Conservation (phyloP, 2,888 invertebrate species). For the Machimus rusticus region DNA sequence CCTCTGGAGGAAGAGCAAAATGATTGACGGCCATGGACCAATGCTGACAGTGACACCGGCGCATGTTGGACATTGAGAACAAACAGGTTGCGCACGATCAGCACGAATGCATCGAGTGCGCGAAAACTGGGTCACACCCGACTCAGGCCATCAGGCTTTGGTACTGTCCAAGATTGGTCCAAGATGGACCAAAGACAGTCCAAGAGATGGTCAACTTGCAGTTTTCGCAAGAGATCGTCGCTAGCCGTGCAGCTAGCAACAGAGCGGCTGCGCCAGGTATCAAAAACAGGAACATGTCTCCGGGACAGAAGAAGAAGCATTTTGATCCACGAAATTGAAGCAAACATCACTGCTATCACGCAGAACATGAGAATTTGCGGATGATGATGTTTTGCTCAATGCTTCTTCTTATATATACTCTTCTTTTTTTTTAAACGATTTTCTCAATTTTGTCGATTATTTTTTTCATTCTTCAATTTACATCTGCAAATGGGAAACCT, state of each 20-base stretch:
- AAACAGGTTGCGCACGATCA: neutral
- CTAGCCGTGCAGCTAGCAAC: neutral
- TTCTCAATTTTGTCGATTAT: neutral
- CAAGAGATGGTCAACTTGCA: neutral
- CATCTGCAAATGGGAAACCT: constrained; percentile 2
- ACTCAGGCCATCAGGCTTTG: neutral
- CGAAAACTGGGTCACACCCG: neutral
- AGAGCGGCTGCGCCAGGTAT: neutral
- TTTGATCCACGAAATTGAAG: neutral
- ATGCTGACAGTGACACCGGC: neutral
- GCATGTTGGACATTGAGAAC: neutral
- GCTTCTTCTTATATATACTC: neutral
- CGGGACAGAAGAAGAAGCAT: neutral
- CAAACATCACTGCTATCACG: neutral
- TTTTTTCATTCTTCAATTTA: constrained; percentile 7
- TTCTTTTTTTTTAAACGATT: neutral
- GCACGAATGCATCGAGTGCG: neutral
- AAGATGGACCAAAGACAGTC: neutral
- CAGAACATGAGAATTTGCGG: neutral
- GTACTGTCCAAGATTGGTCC: neutral
- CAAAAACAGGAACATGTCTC: neutral
- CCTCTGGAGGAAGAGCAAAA: neutral
- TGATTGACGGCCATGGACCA: constrained; percentile 10
- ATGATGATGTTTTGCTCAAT: neutral
- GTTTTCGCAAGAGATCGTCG: neutral